Evolutionary conservation across 2,797 vertebrate species (phyloP).

Genomic region (Falco biarmicus): DNA sequence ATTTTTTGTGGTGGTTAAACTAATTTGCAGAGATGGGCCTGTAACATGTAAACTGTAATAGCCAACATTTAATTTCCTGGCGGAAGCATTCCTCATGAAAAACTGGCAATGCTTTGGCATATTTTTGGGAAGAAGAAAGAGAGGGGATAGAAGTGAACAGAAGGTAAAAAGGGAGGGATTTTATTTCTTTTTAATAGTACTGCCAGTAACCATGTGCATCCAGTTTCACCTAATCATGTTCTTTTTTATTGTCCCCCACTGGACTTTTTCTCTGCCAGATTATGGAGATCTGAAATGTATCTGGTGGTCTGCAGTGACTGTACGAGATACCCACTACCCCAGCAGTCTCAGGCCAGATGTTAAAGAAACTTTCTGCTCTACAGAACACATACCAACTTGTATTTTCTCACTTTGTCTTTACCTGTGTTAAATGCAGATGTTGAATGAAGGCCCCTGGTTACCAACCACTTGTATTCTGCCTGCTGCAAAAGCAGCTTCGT

Average conservation of each 20-base stretch:
- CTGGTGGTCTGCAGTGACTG: not conserved
- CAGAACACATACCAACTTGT: not conserved
- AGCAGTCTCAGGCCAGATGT: not conserved
- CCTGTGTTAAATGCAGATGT: not conserved
- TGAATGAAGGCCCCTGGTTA: not conserved
- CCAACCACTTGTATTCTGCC: not conserved
- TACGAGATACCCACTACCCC: not conserved
- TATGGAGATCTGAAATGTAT: not conserved
- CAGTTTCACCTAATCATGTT: not conserved
- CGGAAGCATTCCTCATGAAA: slow-evolving; percentile 8
- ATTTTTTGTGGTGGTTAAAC: not conserved
- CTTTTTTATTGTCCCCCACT: not conserved
- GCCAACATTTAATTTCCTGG: not conserved
- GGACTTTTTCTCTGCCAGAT: not conserved
- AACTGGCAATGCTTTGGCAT: not conserved
- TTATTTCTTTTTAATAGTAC: not conserved
- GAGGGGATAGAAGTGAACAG: not conserved
- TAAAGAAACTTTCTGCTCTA: not conserved
- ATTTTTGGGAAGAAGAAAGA: not conserved
- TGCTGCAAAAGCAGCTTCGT: not conserved
- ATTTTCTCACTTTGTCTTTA: not conserved
- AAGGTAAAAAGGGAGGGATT: not conserved
- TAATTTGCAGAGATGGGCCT: not conserved
- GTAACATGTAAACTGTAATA: not conserved
- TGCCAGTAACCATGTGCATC: not conserved